Percentiles rank a stretch among this genome's conserved stretches.
These are phyloP conservation scores for Tor tambroides DNA, from an alignment of 2,113 vertebrate genomes.

Conservation along the genomic window DNA sequence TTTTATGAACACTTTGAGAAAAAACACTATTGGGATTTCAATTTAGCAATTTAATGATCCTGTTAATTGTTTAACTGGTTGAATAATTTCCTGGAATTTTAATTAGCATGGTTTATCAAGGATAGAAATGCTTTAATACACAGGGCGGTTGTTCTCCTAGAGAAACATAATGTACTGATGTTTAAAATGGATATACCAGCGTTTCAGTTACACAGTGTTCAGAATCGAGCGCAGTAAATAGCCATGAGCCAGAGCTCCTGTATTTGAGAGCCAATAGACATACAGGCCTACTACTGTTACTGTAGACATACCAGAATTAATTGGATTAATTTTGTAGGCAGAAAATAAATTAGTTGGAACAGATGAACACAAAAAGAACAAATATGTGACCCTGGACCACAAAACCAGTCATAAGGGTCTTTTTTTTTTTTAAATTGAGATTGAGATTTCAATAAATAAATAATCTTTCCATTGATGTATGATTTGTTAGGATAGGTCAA, in stretches of 20 bases:
- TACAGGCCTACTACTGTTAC: too few species aligned
- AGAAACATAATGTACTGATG: not conserved
- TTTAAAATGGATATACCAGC: not conserved
- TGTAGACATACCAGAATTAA: not conserved
- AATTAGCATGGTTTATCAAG: not conserved
- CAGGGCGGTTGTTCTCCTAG: not conserved
- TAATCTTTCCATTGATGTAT: too few species aligned
- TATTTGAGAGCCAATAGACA: not conserved
- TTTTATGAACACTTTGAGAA: not conserved
- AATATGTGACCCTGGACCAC: too few species aligned
- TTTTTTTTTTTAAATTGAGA: too few species aligned
- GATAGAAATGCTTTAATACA: not conserved
- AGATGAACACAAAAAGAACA: not conserved
- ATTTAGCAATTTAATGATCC: not conserved
- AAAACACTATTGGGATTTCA: not conserved
- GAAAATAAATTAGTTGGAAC: not conserved
- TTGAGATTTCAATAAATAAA: too few species aligned
- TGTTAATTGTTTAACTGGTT: not conserved
- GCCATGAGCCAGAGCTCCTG: not conserved
- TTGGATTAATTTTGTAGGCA: not conserved
- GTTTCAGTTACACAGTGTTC: not conserved
- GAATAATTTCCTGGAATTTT: not conserved
- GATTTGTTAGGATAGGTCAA: too few species aligned
- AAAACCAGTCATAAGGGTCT: too few species aligned
- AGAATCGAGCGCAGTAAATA: not conserved